These are phyloP conservation scores for Carassius gibelio DNA, from an alignment of 2,113 vertebrate species.

Conservation along the genomic window DNA sequence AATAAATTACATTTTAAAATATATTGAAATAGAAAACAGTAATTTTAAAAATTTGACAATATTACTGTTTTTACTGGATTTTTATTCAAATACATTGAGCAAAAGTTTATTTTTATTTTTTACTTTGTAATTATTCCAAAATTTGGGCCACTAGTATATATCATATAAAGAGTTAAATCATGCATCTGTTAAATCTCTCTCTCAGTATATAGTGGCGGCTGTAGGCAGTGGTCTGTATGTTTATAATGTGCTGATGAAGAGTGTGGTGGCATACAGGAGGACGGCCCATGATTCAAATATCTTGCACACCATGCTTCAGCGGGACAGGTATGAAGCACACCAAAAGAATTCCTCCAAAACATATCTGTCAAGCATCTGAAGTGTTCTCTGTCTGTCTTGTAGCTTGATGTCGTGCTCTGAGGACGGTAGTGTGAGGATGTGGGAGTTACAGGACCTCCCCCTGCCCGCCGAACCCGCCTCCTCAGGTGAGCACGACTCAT, in stretches of 20 bases:
- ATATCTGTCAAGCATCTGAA: too few species aligned
- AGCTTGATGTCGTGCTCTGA: slow-evolving; percentile 95
- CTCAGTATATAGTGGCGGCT: slow-evolving; percentile 86
- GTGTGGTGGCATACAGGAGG: slow-evolving; percentile 89
- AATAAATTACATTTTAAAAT: not conserved
- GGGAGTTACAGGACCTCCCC: slow-evolving; percentile 91
- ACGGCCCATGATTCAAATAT: slow-evolving; percentile 90
- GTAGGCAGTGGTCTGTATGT: slow-evolving; percentile 93
- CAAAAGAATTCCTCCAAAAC: not conserved
- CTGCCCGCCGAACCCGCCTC: slow-evolving; percentile 84
- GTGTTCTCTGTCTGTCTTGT: slow-evolving; percentile 55
- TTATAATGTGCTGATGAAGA: slow-evolving; percentile 83
- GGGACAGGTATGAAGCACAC: slow-evolving; percentile 70
- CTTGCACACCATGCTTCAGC: slow-evolving; percentile 80
- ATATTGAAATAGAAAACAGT: not conserved
- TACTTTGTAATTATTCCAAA: not conserved
- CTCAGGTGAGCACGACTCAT: slow-evolving; percentile 76
- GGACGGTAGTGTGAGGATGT: slow-evolving; percentile 95
- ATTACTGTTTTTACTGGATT: too few species aligned
- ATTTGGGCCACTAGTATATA: not conserved
- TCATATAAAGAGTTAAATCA: not conserved
- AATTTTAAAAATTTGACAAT: too few species aligned
- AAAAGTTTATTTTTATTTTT: too few species aligned
- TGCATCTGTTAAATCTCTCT: not conserved
- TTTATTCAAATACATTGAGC: too few species aligned